phyloP scores from a whole-genome alignment of 2,888 invertebrate genomes.

The Tolmerus cingulatus region DNA sequence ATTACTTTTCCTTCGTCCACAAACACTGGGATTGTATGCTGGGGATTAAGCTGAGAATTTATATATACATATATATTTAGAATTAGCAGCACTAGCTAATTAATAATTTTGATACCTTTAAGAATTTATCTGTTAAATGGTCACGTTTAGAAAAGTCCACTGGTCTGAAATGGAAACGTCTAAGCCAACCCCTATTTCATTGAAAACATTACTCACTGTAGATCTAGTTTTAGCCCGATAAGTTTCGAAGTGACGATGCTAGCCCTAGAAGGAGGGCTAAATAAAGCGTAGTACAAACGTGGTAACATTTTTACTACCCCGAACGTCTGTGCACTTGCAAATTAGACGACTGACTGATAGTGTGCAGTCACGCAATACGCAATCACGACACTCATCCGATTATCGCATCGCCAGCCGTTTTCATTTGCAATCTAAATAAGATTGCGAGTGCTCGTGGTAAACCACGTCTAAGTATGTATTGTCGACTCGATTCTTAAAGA shows the following conservation, averaged over 20 bases:
- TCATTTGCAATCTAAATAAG: background rate
- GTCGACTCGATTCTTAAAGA: background rate
- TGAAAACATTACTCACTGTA: conserved; percentile 54
- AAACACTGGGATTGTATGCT: conserved; percentile 68
- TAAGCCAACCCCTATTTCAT: background rate
- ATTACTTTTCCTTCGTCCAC: conserved; percentile 66
- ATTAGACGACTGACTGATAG: background rate
- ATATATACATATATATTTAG: background rate
- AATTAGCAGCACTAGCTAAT: conserved; percentile 44
- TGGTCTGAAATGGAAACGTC: conserved; percentile 58
- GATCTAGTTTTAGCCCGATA: conserved; percentile 62
- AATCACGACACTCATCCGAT: background rate
- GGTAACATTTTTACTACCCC: background rate
- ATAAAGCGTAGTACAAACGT: conserved; percentile 52
- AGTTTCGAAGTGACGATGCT: conserved; percentile 64
- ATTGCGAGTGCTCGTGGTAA: background rate
- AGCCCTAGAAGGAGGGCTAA: conserved; percentile 65
- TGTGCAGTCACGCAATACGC: background rate
- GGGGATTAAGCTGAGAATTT: conserved; percentile 66
- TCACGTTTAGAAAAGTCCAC: conserved; percentile 61
- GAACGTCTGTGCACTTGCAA: background rate
- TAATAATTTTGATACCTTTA: conserved; percentile 55
- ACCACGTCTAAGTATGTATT: background rate
- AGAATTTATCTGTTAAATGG: conserved; percentile 60
- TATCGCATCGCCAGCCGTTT: background rate